A percentile compares a stretch with the other conserved stretches of the same genome.
phyloP scores from a whole-genome alignment of 2,113 vertebrate genomes.

The Vicugna pacos region DNA sequence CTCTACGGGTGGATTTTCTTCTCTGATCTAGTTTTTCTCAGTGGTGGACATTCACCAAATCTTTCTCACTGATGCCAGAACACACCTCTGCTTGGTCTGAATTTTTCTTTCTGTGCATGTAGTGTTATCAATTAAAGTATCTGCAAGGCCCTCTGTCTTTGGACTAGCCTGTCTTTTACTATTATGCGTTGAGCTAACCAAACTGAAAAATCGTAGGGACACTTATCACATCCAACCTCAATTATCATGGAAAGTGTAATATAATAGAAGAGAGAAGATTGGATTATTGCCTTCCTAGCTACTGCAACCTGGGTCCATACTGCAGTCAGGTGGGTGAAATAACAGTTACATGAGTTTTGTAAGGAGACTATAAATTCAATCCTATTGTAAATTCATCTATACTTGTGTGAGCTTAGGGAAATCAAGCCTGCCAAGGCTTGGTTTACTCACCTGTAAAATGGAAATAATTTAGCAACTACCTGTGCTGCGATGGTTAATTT shows the following conservation, averaged over 20 bases:
- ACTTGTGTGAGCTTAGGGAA: not conserved
- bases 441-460: not conserved
- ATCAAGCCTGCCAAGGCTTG: not conserved
- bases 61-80: not conserved
- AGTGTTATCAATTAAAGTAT: not conserved
- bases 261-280: not conserved
- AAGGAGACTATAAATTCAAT: not conserved
- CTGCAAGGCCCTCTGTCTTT: not conserved
- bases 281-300: not conserved
- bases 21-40: not conserved
- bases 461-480: not conserved
- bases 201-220: not conserved
- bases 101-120: not conserved
- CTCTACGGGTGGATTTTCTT: not conserved
- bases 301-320: not conserved
- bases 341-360: not conserved
- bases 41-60: not conserved
- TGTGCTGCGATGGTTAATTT: not conserved
- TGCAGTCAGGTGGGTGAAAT: not conserved
- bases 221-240: not conserved
- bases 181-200: not conserved
- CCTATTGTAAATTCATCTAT: not conserved
- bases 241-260: not conserved
- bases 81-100: not conserved
- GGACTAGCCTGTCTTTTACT: not conserved